Evolutionary conservation across 2,113 vertebrate species (phyloP), one percentile per base, ranked within the genome.

Genomic region (Osmerus eperlanus): DNA sequence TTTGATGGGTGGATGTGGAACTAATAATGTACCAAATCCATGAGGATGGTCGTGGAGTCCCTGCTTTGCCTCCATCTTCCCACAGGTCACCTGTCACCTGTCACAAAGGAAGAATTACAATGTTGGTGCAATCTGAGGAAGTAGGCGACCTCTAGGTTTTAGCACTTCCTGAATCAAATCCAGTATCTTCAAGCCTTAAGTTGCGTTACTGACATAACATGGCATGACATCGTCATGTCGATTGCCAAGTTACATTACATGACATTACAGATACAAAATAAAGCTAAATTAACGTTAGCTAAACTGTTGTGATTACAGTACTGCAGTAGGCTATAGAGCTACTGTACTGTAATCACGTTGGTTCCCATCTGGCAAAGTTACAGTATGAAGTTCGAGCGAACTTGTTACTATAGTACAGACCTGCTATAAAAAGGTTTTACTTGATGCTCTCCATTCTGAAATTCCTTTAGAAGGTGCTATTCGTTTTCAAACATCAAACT

Each of bases 31-130:
- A n/a, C 72, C 78, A 0, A 65, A 14, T 60, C 51, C 56, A 52
- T 47, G 56, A 28, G 60, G 55, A 67, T 6, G 19, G 29, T 36
- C 66, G 55, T 66, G 29, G 18, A 70, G 69, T 5, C 59, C 12
- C 28, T 18, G 58, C 55, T 64, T 78, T 18, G 41, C 7, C 4
- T 88, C 83, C 89, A 91, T 91, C 41, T 41, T 73, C 18, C 36
- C 3, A 51, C 25, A 53, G 23, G 52, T 58, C 62, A 18, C 36
- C 53, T 56, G 52, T 58, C 62, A 18, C 36, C 53, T 56, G 51
- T 61, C 29, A 19, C 23, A n/a, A 51, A 14, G 53, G 18, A 51
- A 18, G 52, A 36, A 36, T 47, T 12, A 47, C 41, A 47, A 47
- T 12, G 41, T 47, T 47, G 41, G 41, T 47, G 41, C 41, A 12